Evolutionary conservation across 2,797 vertebrate genomes (phyloP).

Genomic region (Pangasius macronema): DNA sequence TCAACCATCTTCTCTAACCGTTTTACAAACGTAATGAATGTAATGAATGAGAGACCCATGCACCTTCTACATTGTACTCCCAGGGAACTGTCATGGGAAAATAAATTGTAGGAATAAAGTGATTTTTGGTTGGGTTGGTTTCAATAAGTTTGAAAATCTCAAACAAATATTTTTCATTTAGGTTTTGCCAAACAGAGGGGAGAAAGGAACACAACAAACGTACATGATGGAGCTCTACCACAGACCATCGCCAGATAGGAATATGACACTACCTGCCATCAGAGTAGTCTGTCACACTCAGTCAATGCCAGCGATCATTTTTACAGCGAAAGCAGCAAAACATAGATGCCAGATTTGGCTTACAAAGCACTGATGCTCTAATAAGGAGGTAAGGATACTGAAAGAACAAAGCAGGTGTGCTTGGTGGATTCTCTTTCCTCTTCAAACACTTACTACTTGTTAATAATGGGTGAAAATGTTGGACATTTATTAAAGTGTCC

Average conservation of each 20-base stretch:
- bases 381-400: neutral
- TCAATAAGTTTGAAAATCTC: neutral
- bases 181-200: neutral
- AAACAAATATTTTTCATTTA: neutral
- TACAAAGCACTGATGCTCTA: constrained; percentile 5
- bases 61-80: neutral
- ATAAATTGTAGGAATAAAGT: constrained; percentile 60
- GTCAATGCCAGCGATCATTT: neutral
- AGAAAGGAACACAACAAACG: neutral
- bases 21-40: neutral
- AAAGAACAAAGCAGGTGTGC: neutral
- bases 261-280: neutral
- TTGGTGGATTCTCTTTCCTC: neutral
- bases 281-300: neutral
- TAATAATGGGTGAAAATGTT: neutral
- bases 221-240: constrained; percentile 1
- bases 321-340: neutral
- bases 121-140: constrained; percentile 27
- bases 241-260: constrained; percentile 1
- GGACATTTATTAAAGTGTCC: neutral
- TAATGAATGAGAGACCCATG: too few relatives aligned
- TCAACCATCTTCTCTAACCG: neutral
- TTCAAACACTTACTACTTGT: neutral
- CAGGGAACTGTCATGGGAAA: neutral
- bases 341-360: neutral